A percentile compares a stretch with the other conserved stretches of the same genome.
These are phyloP conservation scores for Forbesichthys papilliferus DNA, from an alignment of 2,113 vertebrate genomes.

Conservation along the genomic window DNA sequence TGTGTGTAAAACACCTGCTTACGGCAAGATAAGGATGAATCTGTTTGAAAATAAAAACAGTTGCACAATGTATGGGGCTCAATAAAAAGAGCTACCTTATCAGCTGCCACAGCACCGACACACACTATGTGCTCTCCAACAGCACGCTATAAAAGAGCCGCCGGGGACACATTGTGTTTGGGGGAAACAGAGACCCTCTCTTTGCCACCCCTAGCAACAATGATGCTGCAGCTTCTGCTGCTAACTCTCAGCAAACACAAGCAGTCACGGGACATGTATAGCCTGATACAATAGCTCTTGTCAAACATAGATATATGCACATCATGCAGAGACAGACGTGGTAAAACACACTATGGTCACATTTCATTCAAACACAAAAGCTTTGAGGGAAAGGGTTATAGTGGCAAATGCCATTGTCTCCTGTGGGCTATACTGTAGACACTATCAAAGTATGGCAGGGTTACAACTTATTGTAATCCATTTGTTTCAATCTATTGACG, in stretches of 20 bases:
- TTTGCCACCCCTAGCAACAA: constrained; percentile 58
- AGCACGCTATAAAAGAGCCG: constrained; percentile 40
- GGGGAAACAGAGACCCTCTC: constrained; percentile 57
- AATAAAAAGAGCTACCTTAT: constrained; percentile 61
- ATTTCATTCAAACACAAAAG: constrained; percentile 42
- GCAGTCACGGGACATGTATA: constrained; percentile 46
- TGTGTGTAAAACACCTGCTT: constrained; percentile 24
- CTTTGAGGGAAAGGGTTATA: constrained; percentile 9
- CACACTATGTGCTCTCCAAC: constrained; percentile 54
- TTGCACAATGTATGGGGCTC: constrained; percentile 26
- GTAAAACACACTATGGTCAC: not conserved
- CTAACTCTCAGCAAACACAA: constrained; percentile 39
- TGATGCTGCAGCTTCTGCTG: constrained; percentile 52
- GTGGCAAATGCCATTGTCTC: constrained; percentile 14
- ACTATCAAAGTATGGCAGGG: not conserved
- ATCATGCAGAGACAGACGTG: constrained; percentile 46
- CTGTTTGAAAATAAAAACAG: constrained; percentile 27
- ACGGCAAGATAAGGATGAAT: constrained; percentile 24
- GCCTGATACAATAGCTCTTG: constrained; percentile 57
- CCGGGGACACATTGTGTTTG: constrained; percentile 62
- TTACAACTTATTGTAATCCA: constrained; percentile 10
- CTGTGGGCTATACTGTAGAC: constrained; percentile 7
- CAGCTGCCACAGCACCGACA: constrained; percentile 48
- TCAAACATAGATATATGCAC: constrained; percentile 40
- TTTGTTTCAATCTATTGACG: not conserved